A percentile compares a stretch with the other conserved stretches of the same genome.
Evolutionary conservation across 1,140 invertebrate genomes (phyloP).

Genomic region (Cherax quadricarinatus): DNA sequence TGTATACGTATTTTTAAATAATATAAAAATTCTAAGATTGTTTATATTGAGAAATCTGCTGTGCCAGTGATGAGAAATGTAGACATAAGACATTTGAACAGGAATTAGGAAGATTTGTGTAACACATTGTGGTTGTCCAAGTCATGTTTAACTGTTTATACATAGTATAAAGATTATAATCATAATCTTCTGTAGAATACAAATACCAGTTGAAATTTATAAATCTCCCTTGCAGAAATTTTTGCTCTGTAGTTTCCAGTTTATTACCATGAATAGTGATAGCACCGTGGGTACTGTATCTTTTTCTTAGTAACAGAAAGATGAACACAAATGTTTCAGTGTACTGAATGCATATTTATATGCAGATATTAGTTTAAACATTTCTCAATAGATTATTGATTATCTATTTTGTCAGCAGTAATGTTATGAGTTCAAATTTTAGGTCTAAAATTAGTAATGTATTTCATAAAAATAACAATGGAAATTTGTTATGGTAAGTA

Average conservation of each 20-base stretch:
- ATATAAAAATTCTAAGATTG: neutral
- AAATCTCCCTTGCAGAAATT: neutral
- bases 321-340: neutral
- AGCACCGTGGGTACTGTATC: neutral
- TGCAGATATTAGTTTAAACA: neutral
- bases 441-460: neutral
- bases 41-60: neutral
- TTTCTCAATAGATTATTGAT: neutral
- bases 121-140: no score
- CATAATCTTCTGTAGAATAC: neutral
- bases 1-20: neutral
- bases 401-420: neutral
- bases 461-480: neutral
- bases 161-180: neutral
- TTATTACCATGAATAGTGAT: neutral
- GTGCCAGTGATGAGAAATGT: no score
- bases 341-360: neutral
- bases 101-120: no score
- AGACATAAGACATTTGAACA: no score
- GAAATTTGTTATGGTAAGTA: no score
- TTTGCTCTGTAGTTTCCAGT: neutral
- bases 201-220: neutral
- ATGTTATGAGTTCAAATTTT: neutral
- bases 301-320: neutral
- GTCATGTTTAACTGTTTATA: neutral